Conservation (phyloP, 2,113 vertebrate genomes). For the Mixornis gularis region DNA sequence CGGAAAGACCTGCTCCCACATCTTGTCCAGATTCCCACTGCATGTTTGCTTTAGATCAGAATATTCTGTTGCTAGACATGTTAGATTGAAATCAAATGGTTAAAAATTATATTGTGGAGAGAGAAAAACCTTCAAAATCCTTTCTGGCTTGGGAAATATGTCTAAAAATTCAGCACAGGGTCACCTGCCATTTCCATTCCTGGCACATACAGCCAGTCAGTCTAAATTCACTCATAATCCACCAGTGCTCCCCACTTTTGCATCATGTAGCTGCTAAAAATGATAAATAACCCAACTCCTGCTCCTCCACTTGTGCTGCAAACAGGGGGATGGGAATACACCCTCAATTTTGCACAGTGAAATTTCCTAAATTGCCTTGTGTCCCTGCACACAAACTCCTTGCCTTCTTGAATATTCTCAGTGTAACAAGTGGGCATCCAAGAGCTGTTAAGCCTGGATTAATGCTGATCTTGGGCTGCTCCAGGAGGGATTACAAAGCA, state of each 20-base stretch:
- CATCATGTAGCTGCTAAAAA: neutral
- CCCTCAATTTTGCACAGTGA: accelerated
- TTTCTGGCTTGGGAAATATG: neutral
- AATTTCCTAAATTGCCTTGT: neutral
- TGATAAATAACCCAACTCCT: neutral
- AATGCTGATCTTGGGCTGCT: neutral
- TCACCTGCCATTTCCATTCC: neutral
- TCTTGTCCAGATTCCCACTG: accelerated
- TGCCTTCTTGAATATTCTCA: neutral
- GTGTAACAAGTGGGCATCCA: neutral
- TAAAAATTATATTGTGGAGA: neutral
- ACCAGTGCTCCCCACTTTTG: neutral
- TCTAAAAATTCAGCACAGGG: neutral
- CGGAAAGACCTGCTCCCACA: accelerated
- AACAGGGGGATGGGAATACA: accelerated
- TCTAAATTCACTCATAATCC: accelerated
- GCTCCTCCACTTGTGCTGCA: neutral
- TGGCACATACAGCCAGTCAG: accelerated
- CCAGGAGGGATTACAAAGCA: neutral
- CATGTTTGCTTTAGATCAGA: neutral
- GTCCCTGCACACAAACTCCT: neutral
- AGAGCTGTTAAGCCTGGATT: neutral
- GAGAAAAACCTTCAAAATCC: neutral
- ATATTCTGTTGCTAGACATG: neutral
- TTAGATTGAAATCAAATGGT: neutral